Evolutionary conservation across 2,797 vertebrate genomes (phyloP), one percentile per base, ranked within the genome.

Genomic region (Chelmon rostratus): DNA sequence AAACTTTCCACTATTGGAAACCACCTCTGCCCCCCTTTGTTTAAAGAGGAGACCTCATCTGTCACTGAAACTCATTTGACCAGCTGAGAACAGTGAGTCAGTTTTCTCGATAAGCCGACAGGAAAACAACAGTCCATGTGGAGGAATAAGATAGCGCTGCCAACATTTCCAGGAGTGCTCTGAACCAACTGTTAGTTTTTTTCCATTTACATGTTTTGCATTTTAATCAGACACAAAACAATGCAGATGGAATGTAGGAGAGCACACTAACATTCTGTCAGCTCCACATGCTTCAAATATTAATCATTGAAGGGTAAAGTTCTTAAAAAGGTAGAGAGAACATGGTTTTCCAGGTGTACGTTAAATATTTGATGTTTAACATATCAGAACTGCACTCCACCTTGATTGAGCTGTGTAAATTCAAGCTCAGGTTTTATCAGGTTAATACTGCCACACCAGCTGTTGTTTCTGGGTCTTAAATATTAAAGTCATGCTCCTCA

Each of bases 91-190:
- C 78, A 84, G 85, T 92, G 91, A 92, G 88, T 92, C 91, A 90
- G 81, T 87, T 85, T 82, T 79, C 21, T 88, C 67, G 88, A 93
- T 93, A 88, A 88, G 90, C 87, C 73, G 75, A 89, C 92, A 94
- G 94, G 94, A 95, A 95, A 93, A 86, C 89, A 91, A 86, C 86
- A 88, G 91, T 78, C 89, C 81, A 84, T 92, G 91, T 96, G 93
- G 87, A 90, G 91, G 94, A 93, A 93, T 91, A 79, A 94, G 93
- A 95, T 94, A 93, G 90, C 71, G 25, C 83, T 65, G 86, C 82
- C 81, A 76, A 91, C 77, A 84, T 93, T 94, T 94, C 92, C 93
- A 92, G 89, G 71, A 94, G 89, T 77, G 81, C 83, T 89, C 80
- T 65, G 68, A 72, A 81, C 84, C 70, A 79, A 83, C 69, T 44